Evolutionary conservation across 2,797 vertebrate genomes (phyloP).

Genomic region (Halcyon badia): DNA sequence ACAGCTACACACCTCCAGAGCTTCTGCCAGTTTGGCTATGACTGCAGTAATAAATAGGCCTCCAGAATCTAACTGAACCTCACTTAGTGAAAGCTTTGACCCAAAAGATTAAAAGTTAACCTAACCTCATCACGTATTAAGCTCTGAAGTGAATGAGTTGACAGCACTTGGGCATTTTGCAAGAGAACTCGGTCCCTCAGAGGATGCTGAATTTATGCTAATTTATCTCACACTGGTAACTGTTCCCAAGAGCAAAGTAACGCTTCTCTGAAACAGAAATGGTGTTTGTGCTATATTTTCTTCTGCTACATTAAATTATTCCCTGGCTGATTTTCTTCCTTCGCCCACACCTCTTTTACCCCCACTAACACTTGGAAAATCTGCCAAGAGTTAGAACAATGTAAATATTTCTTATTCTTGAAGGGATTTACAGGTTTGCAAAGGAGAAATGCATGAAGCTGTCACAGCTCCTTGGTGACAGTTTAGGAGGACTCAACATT

Average conservation of each 20-base stretch:
- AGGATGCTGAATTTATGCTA: neutral
- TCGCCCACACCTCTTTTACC: neutral
- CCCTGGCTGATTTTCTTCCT: neutral
- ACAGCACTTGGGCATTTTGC: neutral
- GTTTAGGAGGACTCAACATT: neutral
- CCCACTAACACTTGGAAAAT: neutral
- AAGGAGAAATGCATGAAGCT: neutral
- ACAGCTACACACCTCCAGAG: rapidly evolving
- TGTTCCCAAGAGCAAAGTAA: neutral
- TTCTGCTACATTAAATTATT: neutral
- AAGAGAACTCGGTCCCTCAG: neutral
- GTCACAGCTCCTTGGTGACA: neutral
- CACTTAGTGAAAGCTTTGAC: neutral
- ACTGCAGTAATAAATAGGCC: neutral
- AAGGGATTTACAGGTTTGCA: neutral
- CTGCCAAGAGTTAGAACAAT: no score
- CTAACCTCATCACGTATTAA: neutral
- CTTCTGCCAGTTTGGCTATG: neutral
- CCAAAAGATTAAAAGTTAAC: neutral
- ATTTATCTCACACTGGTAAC: neutral
- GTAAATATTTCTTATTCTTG: slow-evolving; percentile 23
- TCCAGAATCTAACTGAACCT: neutral
- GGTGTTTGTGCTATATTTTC: neutral
- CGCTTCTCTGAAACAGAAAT: neutral
- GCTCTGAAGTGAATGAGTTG: neutral